A percentile compares a stretch with the other conserved stretches of the same genome.
Evolutionary conservation across 2,888 invertebrate species (phyloP).

Genomic region (Sphaerophoria rueppellii): DNA sequence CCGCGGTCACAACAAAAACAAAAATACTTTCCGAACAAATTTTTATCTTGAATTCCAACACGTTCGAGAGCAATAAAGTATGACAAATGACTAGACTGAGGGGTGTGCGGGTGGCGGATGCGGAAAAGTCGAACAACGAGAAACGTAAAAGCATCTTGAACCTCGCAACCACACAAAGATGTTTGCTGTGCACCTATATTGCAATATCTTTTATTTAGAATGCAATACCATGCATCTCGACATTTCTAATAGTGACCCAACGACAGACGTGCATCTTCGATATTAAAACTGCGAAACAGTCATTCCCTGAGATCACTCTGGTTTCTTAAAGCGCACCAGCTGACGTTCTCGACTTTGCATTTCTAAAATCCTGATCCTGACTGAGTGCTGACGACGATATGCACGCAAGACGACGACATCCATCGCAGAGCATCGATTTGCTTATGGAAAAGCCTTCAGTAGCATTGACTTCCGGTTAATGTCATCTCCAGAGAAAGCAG

Average conservation of each 20-base stretch:
- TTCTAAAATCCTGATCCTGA: not conserved
- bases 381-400: conserved; percentile 22
- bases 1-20: conserved; percentile 3
- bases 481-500: conserved; percentile 42
- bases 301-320: not conserved
- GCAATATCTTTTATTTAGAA: not conserved
- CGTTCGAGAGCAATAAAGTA: conserved; percentile 62
- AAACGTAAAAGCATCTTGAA: conserved; percentile 38
- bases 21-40: conserved; percentile 47
- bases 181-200: conserved; percentile 30
- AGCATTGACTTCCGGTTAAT: conserved; percentile 59
- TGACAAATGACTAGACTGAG: not conserved
- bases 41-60: conserved; percentile 70
- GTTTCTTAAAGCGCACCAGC: not conserved
- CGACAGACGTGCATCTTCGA: not conserved
- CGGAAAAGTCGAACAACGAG: not conserved
- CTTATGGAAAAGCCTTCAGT: conserved; percentile 7
- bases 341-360: conserved; percentile 3
- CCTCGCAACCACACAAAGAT: conserved; percentile 38
- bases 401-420: not conserved
- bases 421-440: conserved; percentile 47
- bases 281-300: not conserved
- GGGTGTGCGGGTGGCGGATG: not conserved
- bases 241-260: not conserved
- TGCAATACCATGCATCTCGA: not conserved